Evolutionary conservation across 2,888 invertebrate genomes (phyloP), one percentile per base, ranked within the genome.

Genomic region (Aphidius colemani): DNA sequence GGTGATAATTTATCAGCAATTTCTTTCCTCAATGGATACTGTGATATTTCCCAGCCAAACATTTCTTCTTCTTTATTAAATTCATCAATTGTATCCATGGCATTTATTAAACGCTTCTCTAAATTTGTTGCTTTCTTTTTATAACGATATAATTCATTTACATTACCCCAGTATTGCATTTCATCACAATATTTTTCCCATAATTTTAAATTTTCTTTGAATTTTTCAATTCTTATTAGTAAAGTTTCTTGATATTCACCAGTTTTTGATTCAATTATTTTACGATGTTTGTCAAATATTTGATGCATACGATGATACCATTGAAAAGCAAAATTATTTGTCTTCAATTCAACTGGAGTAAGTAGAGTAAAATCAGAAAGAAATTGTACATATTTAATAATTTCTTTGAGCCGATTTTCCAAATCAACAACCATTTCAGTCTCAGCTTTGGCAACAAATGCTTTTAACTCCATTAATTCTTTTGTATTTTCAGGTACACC

Each of bases 11-110:
- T 91, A 73, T 95, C 95, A 67, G 91, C 89, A 0, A 90, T 84
- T 74, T 84, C 79, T 81, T 94, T 93, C 67, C 96, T 86, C 67
- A 92, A 85, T 0, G 96, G 95, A 84, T 97, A 98, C 72, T 92
- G 90, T 0, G 96, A 94, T 7, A 90, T 79, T 75, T 95, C 93
- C 89, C 93, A 96, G 9, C 91, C 93, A 78, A 92, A 97, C 13
- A 95, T 88, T 43, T 87, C 85, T 79, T 98, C 98, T 80, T 98
- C 97, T 77, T 90, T 91, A 79, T 98, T 98, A 74, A 98, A 95
- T 66, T 89, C 88, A 74, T 95, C 94, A 67, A 96, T 94, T 66
- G 87, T 89, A 53, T 88, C 86, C 82, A 94, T 88, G 5, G 95
- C 96, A 5, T 84, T 80, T 53, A 89, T 83, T 66, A 95, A 59